Evolutionary conservation across 92 coral and sea anemone genomes (phyloP).

Genomic region (Porites cylindrica): DNA sequence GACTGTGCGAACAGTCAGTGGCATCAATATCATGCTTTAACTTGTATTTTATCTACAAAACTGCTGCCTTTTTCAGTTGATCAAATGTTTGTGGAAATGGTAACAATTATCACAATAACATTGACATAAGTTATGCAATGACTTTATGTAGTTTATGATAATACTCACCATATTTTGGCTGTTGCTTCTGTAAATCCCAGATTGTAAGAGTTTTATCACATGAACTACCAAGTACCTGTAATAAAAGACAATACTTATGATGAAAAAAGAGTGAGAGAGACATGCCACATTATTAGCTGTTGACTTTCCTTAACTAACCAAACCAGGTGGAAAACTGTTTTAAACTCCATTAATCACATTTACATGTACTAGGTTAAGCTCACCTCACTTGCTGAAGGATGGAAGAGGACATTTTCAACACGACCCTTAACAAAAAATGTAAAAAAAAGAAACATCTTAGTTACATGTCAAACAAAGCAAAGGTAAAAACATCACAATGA

Average conservation of each 20-base stretch:
- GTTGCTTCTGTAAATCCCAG: constrained; percentile 85
- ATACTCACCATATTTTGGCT: constrained; percentile 87
- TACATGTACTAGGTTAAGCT: constrained; percentile 10
- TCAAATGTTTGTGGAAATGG: no score
- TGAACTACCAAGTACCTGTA: constrained; percentile 86
- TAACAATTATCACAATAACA: no score
- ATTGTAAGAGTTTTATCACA: constrained; percentile 77
- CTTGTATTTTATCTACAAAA: no score
- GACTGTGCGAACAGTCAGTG: no score
- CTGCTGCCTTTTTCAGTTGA: no score
- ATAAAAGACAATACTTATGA: background rate
- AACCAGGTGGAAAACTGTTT: no score
- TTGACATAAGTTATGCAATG: no score
- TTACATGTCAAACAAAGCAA: background rate
- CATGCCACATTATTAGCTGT: background rate
- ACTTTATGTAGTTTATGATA: background rate
- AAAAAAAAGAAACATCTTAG: background rate
- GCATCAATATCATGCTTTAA: no score
- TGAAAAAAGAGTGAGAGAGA: background rate
- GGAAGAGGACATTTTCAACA: constrained; percentile 90
- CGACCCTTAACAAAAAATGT: constrained; percentile 68
- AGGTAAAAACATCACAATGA: background rate
- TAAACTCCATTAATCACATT: no score
- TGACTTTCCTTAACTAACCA: no score
- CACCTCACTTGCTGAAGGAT: constrained; percentile 93